Evolutionary conservation across 2,113 vertebrate genomes (phyloP).

Genomic region (Proteles cristata): DNA sequence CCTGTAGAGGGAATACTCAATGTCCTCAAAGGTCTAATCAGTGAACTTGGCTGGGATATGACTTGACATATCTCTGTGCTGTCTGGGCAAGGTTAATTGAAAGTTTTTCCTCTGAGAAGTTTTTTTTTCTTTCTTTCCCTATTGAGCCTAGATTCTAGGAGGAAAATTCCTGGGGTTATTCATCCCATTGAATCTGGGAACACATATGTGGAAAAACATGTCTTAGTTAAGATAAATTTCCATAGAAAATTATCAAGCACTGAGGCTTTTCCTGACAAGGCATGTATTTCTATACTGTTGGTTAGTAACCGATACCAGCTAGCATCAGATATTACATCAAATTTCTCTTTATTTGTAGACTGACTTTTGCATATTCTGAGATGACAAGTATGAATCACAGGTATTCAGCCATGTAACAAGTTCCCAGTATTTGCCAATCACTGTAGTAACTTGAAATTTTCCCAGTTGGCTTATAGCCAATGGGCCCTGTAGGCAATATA

Average conservation of each 20-base stretch:
- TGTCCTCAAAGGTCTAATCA: constrained; percentile 56
- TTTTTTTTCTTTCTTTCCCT: background rate
- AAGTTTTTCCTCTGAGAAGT: constrained; percentile 41
- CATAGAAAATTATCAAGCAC: constrained; percentile 35
- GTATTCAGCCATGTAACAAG: constrained; percentile 63
- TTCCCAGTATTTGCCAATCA: constrained; percentile 62
- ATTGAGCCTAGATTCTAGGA: constrained; percentile 38
- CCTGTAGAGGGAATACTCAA: constrained; percentile 52
- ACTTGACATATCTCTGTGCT: constrained; percentile 54
- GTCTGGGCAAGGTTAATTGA: constrained; percentile 59
- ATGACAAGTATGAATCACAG: constrained; percentile 67
- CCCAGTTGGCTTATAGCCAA: constrained; percentile 61
- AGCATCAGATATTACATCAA: constrained; percentile 52
- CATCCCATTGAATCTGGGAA: constrained; percentile 57
- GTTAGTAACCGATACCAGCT: constrained; percentile 41
- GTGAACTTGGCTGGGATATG: background rate
- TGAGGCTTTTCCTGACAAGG: constrained; percentile 57
- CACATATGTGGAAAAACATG: constrained; percentile 13
- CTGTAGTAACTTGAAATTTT: constrained; percentile 71
- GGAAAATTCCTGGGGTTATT: constrained; percentile 58
- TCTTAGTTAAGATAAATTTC: constrained; percentile 55
- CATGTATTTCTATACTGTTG: constrained; percentile 25
- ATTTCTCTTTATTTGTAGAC: constrained; percentile 55
- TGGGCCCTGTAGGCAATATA: constrained; percentile 45
- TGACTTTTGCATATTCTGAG: constrained; percentile 70